These are phyloP conservation scores for Callyntrura guangdongensis DNA, from an alignment of 2,888 invertebrate species.

Conservation along the genomic window DNA sequence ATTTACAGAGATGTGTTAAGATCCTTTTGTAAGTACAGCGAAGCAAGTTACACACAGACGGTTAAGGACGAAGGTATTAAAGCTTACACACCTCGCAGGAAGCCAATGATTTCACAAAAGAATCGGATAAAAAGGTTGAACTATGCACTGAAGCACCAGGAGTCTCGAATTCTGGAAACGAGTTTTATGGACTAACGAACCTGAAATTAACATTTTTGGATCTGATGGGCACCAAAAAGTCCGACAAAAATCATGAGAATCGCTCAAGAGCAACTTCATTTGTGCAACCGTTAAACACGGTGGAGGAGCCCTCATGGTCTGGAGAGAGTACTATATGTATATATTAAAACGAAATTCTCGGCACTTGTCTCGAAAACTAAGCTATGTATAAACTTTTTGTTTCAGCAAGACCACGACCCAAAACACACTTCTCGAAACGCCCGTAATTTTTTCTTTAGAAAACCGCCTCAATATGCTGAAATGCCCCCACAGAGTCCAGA, in stretches of 20 bases:
- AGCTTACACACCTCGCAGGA: background rate
- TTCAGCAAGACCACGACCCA: too few species aligned
- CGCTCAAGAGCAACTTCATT: background rate
- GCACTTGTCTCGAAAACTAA: slow-evolving; percentile 33
- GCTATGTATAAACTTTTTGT: slow-evolving; percentile 15
- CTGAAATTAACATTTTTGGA: slow-evolving; percentile 3
- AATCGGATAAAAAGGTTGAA: too few species aligned
- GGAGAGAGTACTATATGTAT: slow-evolving; percentile 49
- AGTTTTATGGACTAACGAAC: background rate
- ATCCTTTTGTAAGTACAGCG: too few species aligned
- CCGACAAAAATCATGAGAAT: too few species aligned
- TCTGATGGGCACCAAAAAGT: background rate
- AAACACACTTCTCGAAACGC: too few species aligned
- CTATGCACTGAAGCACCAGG: background rate
- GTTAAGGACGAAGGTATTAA: background rate
- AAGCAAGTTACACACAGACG: too few species aligned
- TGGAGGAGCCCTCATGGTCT: slow-evolving; percentile 54
- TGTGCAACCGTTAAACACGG: slow-evolving; percentile 65
- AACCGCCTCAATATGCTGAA: too few species aligned
- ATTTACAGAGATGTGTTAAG: too few species aligned
- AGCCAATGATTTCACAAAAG: background rate
- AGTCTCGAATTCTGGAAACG: background rate
- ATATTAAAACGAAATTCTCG: slow-evolving; percentile 47
- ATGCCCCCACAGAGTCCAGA: too few species aligned
- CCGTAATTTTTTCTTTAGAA: too few species aligned